Conservation (phyloP, 1,140 invertebrate species). For the Asbolus verrucosus region DNA sequence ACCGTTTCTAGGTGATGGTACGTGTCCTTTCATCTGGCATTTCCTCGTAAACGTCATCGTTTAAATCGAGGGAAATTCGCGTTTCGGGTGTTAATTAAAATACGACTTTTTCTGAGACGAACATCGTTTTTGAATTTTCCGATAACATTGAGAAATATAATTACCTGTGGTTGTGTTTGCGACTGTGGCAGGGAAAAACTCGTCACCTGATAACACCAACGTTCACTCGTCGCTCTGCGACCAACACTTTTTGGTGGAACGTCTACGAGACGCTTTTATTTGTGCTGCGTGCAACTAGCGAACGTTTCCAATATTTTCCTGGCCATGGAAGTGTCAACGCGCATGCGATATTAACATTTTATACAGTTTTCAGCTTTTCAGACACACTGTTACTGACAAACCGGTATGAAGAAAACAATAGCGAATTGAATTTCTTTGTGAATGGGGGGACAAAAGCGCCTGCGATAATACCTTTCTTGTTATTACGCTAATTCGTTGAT, state of each 20-base stretch:
- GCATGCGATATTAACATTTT: slow-evolving; percentile 36
- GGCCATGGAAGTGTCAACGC: slow-evolving; percentile 17
- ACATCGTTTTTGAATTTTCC: background rate
- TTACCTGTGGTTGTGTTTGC: background rate
- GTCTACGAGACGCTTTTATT: slow-evolving; percentile 19
- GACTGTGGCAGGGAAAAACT: slow-evolving; percentile 16
- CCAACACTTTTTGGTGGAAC: slow-evolving; percentile 5
- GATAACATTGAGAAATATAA: background rate
- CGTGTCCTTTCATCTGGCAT: too few relatives aligned
- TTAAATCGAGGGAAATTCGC: too few relatives aligned
- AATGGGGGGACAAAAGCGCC: slow-evolving; percentile 22
- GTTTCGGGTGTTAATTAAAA: too few relatives aligned
- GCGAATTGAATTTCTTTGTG: slow-evolving; percentile 27
- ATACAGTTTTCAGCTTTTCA: slow-evolving; percentile 11
- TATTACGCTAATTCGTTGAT: background rate
- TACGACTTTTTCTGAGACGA: too few relatives aligned
- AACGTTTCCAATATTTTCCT: slow-evolving; percentile 32
- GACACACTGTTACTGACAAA: slow-evolving; percentile 28
- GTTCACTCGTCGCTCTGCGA: slow-evolving; percentile 19
- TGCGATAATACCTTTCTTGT: slow-evolving; percentile 10
- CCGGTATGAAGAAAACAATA: slow-evolving; percentile 12
- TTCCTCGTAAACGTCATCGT: too few relatives aligned
- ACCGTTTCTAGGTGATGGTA: too few relatives aligned
- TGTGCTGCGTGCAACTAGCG: slow-evolving; percentile 5
- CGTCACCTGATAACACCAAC: slow-evolving; percentile 7